Base-by-base conservation (phyloP, 2,797 vertebrate genomes). In the Taenioides sp. region DNA sequence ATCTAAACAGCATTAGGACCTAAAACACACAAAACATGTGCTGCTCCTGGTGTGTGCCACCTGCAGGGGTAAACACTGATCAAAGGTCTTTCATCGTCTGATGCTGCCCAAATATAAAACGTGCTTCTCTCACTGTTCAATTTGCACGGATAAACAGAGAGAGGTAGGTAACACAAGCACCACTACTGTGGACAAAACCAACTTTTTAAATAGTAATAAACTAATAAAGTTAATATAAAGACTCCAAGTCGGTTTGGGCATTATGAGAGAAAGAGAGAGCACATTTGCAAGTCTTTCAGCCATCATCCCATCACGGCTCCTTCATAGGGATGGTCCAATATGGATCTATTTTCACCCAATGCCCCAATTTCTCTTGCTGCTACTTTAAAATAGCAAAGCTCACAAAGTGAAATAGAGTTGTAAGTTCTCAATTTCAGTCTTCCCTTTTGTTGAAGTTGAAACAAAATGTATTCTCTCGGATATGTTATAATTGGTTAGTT, bases 41-140 rank as follows among this genome's bases (percentile, higher is more conserved):
- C 71, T 71, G 76, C 66, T 80, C 18, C 69, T 22, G 69, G 80
- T 69, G 80, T 22, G 72, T 64, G 80, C 79, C 86, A 88, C 87
- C 88, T 89, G 85, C 78, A 84, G 86, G 87, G 82, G 76, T 87
- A 87, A 89, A 87, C 86, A 84, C 69, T 71, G 77, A 90, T 91
- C 90, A 91, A 90, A 91, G 85, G 78, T 82, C 84, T 88, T 84
- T 87, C 87, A 87, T 88, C 83, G 71, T 90, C 80, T 84, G 83
- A 89, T 80, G 80, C 74, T 69, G 77, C 77, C 77, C 50, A 82
- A 82, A 81, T 86, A 81, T 76, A 76, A 84, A 89, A 80, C 71
- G 76, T 71, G 16, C 73, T 66, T 73, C 86, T 76, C 86, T 81
- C 76, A 83, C 79, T 70, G 71, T 83, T 84, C 83, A 90, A 86